Evolutionary conservation across 2,888 invertebrate genomes (phyloP).

Genomic region (Amphimallon solstitiale): DNA sequence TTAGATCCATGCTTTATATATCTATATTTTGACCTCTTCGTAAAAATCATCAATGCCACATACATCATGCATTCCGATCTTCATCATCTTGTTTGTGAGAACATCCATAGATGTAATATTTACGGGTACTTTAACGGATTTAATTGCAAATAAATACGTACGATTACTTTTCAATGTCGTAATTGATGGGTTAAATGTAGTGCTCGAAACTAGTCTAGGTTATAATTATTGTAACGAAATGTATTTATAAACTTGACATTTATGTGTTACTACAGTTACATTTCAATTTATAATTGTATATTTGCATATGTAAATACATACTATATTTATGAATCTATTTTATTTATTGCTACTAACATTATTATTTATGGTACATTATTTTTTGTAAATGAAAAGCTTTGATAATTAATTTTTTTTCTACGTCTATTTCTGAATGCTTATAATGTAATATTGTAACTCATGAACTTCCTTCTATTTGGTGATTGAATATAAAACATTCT

Average conservation of each 20-base stretch:
- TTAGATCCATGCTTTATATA: neutral
- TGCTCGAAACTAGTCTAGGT: conserved; percentile 5
- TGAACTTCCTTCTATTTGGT: no score
- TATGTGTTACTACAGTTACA: neutral
- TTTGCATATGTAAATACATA: no score
- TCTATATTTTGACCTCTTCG: neutral
- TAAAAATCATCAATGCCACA: conserved; percentile 8
- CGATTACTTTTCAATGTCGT: conserved; percentile 9
- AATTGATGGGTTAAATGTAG: neutral
- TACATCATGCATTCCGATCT: conserved; percentile 1
- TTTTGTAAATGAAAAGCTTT: no score
- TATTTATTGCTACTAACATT: neutral
- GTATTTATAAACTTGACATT: conserved; percentile 12
- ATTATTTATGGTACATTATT: no score
- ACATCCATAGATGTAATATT: neutral
- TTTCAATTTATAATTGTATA: no score
- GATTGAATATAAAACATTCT: no score
- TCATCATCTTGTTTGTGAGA: neutral
- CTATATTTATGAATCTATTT: neutral
- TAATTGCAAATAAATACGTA: conserved; percentile 1
- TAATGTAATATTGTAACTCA: no score
- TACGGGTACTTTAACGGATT: neutral
- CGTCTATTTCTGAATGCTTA: no score
- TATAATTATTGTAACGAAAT: neutral
- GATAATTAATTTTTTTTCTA: no score